Conservation (phyloP, 2,797 vertebrate species). For the Xiphorhynchus erythropygius region DNA sequence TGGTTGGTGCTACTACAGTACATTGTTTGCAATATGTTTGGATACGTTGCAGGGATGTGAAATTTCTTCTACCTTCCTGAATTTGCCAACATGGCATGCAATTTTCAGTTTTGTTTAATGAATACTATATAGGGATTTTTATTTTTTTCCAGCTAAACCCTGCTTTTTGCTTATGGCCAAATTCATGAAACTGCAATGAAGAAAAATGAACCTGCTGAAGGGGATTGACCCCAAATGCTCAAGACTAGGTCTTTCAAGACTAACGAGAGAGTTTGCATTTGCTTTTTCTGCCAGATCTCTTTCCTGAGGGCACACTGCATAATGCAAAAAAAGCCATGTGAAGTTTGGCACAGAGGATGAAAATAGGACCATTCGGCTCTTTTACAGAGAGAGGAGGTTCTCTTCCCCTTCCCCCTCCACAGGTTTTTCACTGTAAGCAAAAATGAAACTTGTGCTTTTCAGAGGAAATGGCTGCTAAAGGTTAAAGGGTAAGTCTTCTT, state of each 20-base stretch:
- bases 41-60: background rate
- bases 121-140: background rate
- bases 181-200: conserved; percentile 59
- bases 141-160: background rate
- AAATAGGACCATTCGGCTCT: background rate
- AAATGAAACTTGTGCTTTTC: conserved; percentile 68
- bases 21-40: background rate
- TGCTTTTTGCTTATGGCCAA: conserved; percentile 46
- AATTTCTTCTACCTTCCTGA: background rate
- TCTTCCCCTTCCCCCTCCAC: conserved; percentile 25
- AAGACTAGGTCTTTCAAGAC: conserved; percentile 39
- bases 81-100: background rate
- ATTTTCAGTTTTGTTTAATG: background rate
- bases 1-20: background rate
- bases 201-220: conserved; percentile 58
- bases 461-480: conserved; percentile 72
- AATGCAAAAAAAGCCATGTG: conserved; percentile 42
- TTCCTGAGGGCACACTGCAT: conserved; percentile 42
- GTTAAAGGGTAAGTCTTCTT: conserved; percentile 65
- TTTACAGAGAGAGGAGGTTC: conserved; percentile 19
- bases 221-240: conserved; percentile 32
- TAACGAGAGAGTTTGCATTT: conserved; percentile 59
- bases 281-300: conserved; percentile 44
- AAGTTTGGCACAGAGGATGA: conserved; percentile 27
- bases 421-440: conserved; percentile 55